Conservation (phyloP, 2,113 vertebrate genomes). For the Catharus fuscescens region DNA sequence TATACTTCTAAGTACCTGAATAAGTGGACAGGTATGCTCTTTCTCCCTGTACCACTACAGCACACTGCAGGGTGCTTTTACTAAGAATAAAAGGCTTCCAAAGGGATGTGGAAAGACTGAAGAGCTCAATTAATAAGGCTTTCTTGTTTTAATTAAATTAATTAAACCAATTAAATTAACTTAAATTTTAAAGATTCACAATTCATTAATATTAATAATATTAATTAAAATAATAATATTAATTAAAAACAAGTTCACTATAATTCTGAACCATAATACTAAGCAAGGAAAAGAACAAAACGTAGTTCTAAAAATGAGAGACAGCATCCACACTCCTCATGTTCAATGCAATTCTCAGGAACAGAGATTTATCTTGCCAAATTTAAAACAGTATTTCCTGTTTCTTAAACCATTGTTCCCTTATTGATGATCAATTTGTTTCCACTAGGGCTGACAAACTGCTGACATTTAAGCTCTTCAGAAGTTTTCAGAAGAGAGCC, state of each 20-base stretch:
- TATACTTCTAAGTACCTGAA: background rate
- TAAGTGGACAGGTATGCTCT: accelerated
- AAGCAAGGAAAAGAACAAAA: background rate
- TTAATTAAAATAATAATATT: background rate
- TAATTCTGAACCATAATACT: background rate
- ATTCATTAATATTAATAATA: background rate
- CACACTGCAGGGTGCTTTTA: background rate
- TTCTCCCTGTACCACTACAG: background rate
- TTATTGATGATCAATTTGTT: background rate
- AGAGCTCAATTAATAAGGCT: background rate
- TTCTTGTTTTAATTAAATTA: background rate
- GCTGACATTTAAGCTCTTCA: background rate
- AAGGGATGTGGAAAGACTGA: background rate
- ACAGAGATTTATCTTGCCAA: background rate
- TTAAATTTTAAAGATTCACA: background rate
- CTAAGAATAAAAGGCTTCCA: background rate
- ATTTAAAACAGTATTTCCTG: background rate
- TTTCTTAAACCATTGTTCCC: background rate
- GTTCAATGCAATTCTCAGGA: background rate
- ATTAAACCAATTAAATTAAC: background rate
- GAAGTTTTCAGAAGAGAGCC: background rate
- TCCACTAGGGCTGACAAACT: background rate
- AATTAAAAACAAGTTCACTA: background rate
- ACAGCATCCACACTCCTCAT: background rate
- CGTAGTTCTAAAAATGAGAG: background rate